Percentiles rank a stretch among this genome's conserved stretches.
These are phyloP conservation scores for Anoncus sp. DNA, from an alignment of 2,888 invertebrate genomes.

Conservation along the genomic window DNA sequence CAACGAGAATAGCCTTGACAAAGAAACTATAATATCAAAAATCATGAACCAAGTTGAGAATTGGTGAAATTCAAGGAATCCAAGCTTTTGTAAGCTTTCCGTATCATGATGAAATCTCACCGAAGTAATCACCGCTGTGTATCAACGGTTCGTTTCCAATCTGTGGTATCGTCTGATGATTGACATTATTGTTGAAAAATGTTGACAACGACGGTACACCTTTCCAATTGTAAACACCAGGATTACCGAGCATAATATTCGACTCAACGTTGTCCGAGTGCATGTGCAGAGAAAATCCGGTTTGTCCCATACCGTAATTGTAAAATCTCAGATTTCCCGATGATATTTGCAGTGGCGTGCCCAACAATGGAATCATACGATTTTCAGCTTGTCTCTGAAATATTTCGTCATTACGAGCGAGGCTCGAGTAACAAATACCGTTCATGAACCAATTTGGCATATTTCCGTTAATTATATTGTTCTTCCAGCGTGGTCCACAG, in stretches of 20 bases:
- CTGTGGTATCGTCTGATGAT: slow-evolving; percentile 25
- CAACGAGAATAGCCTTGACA: too few species aligned
- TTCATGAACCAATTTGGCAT: slow-evolving; percentile 67
- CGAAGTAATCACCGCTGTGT: slow-evolving; percentile 46
- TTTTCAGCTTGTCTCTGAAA: slow-evolving; percentile 60
- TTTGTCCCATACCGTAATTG: slow-evolving; percentile 71
- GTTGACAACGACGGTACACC: slow-evolving; percentile 70
- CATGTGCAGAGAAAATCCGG: slow-evolving; percentile 74
- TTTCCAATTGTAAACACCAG: slow-evolving; percentile 78
- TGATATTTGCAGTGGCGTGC: slow-evolving; percentile 27
- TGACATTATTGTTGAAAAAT: not conserved
- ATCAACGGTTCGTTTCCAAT: slow-evolving; percentile 34
- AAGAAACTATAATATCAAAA: too few species aligned
- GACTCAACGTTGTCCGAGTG: slow-evolving; percentile 36
- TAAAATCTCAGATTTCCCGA: slow-evolving; percentile 49
- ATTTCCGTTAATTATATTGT: slow-evolving; percentile 52
- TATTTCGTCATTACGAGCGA: slow-evolving; percentile 3
- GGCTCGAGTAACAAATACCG: slow-evolving; percentile 76
- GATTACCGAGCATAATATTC: slow-evolving; percentile 77
- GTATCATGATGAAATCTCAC: slow-evolving; percentile 22
- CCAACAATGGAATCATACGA: slow-evolving; percentile 49
- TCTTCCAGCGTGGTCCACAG: slow-evolving; percentile 82
- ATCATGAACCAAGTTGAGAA: too few species aligned
- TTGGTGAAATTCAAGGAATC: too few species aligned
- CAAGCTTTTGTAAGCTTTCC: not conserved